Evolutionary conservation across 2,888 invertebrate genomes (phyloP).

Genomic region (Muscina levida): DNA sequence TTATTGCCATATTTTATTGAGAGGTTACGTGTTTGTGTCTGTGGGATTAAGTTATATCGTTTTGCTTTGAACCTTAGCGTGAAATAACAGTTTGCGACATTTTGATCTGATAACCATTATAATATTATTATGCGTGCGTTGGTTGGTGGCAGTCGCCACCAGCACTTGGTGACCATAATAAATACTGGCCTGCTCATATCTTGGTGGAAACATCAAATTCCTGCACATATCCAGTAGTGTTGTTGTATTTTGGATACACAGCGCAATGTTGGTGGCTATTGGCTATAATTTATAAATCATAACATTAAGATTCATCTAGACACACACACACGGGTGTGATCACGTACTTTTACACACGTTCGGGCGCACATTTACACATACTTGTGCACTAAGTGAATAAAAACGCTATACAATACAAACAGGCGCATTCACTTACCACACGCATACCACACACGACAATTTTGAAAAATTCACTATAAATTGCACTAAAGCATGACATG

Average conservation of each 20-base stretch:
- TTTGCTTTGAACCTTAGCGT: too few relatives aligned
- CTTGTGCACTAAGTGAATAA: background rate
- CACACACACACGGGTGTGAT: background rate
- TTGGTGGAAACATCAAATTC: too few relatives aligned
- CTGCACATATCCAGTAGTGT: background rate
- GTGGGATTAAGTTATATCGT: too few relatives aligned
- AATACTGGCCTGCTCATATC: too few relatives aligned
- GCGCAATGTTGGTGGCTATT: slow-evolving; percentile 25
- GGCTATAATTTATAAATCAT: slow-evolving; percentile 54
- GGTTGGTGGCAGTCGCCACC: too few relatives aligned
- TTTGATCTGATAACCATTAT: too few relatives aligned
- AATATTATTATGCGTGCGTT: too few relatives aligned
- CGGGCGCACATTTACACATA: background rate
- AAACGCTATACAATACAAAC: slow-evolving; percentile 5
- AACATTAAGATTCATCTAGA: slow-evolving; percentile 45
- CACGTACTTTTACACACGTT: background rate
- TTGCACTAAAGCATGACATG: slow-evolving; percentile 63
- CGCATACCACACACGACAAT: slow-evolving; percentile 59
- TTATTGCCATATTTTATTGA: too few relatives aligned
- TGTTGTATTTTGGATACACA: background rate
- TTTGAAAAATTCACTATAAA: slow-evolving; percentile 60
- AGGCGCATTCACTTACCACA: slow-evolving; percentile 43
- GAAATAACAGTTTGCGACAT: too few relatives aligned
- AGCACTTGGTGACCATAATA: too few relatives aligned
- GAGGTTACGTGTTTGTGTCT: too few relatives aligned